These are phyloP conservation scores for Cristatella mucedo DNA, from an alignment of 2,888 invertebrate species.

Conservation along the genomic window DNA sequence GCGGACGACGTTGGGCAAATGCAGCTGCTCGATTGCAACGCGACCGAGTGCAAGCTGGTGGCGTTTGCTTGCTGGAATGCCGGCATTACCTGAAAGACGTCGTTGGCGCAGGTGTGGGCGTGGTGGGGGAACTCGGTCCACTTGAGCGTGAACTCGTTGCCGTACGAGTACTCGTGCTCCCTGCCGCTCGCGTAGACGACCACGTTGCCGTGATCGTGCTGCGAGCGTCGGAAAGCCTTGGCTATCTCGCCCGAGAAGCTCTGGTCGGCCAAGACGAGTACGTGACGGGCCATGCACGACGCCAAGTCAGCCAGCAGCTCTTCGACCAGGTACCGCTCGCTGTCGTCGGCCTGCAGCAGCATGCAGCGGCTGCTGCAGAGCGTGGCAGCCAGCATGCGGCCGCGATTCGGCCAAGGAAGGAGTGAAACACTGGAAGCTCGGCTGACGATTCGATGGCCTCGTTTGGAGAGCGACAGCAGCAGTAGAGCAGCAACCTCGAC, in stretches of 20 bases:
- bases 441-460: no score
- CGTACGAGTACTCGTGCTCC: conserved; percentile 31
- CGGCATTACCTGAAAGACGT: conserved; percentile 30
- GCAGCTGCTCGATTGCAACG: no score
- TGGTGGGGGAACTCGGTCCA: conserved; percentile 30
- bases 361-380: no score
- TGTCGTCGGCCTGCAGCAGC: conserved; percentile 36
- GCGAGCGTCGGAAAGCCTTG: conserved; percentile 20
- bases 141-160: conserved; percentile 31
- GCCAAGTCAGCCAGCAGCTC: conserved; percentile 41
- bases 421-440: no score
- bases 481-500: no score
- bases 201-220: conserved; percentile 27
- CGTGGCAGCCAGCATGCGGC: no score
- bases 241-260: conserved; percentile 39
- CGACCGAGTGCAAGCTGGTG: no score
- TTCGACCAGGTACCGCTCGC: conserved; percentile 40
- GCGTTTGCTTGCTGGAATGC: no score
- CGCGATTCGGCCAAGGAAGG: no score
- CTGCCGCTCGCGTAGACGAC: conserved; percentile 33
- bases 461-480: no score
- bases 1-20: neutral
- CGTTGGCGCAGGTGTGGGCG: conserved; percentile 26
- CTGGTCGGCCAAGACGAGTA: conserved; percentile 42
- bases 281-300: conserved; percentile 39